A percentile compares a stretch with the other conserved stretches of the same genome.
Conservation (phyloP, 2,113 vertebrate species). For the Propithecus coquereli region DNA sequence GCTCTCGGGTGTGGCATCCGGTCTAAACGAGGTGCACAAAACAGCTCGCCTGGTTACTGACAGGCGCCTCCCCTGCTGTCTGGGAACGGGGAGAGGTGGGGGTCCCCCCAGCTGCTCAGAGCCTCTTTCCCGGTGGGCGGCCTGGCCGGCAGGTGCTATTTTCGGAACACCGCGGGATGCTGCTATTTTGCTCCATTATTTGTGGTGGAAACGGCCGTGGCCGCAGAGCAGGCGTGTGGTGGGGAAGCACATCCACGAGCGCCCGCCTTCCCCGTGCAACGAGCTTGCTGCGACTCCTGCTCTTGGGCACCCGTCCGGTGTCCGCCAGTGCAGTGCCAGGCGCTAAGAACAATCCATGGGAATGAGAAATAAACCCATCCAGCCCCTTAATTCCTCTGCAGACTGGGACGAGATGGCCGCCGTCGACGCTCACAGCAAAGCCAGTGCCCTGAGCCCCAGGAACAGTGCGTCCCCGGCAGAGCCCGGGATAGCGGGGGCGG, state of each 20-base stretch:
- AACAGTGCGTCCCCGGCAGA: background rate
- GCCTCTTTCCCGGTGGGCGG: rapidly evolving
- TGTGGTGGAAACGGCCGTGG: background rate
- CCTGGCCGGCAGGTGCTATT: rapidly evolving
- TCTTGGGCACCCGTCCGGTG: too few species aligned
- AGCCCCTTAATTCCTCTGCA: background rate
- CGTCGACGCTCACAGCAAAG: background rate
- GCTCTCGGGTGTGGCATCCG: background rate
- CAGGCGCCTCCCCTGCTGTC: background rate
- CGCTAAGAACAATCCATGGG: background rate
- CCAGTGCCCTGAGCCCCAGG: background rate
- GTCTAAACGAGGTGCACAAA: background rate
- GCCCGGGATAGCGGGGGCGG: background rate
- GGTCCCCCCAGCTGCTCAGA: too few species aligned
- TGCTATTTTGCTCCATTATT: rapidly evolving
- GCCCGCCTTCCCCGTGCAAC: rapidly evolving
- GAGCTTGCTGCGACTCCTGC: too few species aligned
- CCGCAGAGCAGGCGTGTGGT: rapidly evolving
- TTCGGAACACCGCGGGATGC: rapidly evolving
- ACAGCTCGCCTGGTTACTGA: background rate
- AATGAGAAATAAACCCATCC: background rate
- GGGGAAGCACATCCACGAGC: too few species aligned
- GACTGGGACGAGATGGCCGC: background rate
- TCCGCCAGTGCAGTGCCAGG: too few species aligned
- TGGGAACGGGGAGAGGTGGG: background rate